These are phyloP conservation scores for Holocentrus rufus DNA, from an alignment of 2,797 vertebrate genomes.

Conservation along the genomic window DNA sequence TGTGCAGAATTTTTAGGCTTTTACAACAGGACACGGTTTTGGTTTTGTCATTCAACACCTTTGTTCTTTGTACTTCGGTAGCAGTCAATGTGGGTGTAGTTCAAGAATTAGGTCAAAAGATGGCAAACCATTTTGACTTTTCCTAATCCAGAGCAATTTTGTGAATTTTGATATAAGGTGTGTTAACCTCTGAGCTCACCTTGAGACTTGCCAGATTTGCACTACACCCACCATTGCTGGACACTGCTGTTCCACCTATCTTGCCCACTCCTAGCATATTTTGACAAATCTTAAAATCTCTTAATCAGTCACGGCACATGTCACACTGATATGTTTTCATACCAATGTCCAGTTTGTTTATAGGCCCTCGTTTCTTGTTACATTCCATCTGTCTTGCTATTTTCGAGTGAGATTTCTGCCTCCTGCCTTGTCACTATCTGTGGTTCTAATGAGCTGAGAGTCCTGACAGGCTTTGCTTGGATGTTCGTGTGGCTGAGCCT, in stretches of 20 bases:
- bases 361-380: constrained; percentile 57
- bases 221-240: background rate
- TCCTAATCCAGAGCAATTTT: background rate
- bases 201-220: background rate
- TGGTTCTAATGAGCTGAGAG: constrained; percentile 73
- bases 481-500: constrained; percentile 56
- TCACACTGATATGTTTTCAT: constrained; percentile 47
- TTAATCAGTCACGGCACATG: constrained; percentile 42
- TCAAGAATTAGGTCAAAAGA: constrained; percentile 27
- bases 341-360: constrained; percentile 49
- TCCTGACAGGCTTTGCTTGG: constrained; percentile 66
- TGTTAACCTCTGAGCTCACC: background rate
- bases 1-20: constrained; percentile 21
- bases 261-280: constrained; percentile 26
- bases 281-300: constrained; percentile 47
- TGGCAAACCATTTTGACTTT: constrained; percentile 27
- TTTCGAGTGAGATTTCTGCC: constrained; percentile 74
- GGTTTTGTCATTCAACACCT: constrained; percentile 22
- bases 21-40: constrained; percentile 14
- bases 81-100: constrained; percentile 17
- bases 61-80: constrained; percentile 27
- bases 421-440: constrained; percentile 68
- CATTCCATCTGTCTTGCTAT: constrained; percentile 77
- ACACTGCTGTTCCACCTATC: constrained; percentile 8
- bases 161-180: constrained; percentile 9